Evolutionary conservation across 2,797 vertebrate species (phyloP).

Genomic region (Astyanax mexicanus): DNA sequence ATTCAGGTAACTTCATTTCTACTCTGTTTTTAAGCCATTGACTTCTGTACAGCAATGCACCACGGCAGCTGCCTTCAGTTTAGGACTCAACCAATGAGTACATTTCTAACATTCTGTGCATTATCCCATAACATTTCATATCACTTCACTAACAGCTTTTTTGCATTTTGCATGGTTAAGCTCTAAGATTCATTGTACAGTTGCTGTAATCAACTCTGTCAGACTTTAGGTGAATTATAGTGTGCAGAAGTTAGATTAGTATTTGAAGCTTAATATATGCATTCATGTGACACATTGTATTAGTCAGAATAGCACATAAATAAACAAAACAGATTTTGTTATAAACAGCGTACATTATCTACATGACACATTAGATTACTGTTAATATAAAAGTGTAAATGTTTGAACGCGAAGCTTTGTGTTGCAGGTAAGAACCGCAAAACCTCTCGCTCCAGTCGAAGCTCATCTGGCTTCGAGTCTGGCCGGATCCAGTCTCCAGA

Average conservation of each 20-base stretch:
- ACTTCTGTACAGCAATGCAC: too few species aligned
- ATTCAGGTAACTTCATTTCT: too few species aligned
- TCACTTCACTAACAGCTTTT: neutral
- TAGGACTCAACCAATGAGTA: neutral
- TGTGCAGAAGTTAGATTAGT: neutral
- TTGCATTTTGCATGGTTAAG: neutral
- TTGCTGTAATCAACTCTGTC: too few species aligned
- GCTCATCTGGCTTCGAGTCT: constrained; percentile 74
- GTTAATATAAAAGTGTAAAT: neutral
- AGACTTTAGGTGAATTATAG: neutral
- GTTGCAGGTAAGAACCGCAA: constrained; percentile 89
- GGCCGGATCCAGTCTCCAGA: constrained; percentile 80
- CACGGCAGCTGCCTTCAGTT: too few species aligned
- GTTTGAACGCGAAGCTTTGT: constrained; percentile 46
- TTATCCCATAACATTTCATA: constrained; percentile 1
- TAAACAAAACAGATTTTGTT: too few species aligned
- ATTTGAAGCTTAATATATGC: neutral
- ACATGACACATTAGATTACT: neutral
- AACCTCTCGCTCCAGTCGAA: constrained; percentile 78
- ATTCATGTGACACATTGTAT: neutral
- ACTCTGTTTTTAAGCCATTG: too few species aligned
- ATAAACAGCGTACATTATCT: neutral
- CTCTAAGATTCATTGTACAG: neutral
- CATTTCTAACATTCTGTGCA: neutral
- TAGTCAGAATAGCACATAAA: neutral